phyloP scores from a whole-genome alignment of 2,888 invertebrate genomes.

The Brassicogethes aeneus region DNA sequence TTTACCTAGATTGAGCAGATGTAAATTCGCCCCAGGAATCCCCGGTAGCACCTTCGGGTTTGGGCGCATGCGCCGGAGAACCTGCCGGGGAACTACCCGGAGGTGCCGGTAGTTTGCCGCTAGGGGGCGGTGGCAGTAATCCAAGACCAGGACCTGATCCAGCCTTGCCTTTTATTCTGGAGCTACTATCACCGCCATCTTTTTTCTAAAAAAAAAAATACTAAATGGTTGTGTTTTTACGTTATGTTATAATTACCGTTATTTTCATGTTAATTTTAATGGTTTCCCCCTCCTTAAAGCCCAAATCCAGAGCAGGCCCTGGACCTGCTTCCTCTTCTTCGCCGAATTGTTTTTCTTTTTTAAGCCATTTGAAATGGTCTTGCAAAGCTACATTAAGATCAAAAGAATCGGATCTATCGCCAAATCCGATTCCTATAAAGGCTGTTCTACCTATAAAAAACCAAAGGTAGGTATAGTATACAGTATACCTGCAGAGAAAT shows the following conservation, averaged over 20 bases:
- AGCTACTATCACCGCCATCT: constrained; percentile 67
- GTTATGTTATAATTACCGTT: constrained; percentile 51
- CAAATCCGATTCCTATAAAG: constrained; percentile 95
- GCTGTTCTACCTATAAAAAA: constrained; percentile 61
- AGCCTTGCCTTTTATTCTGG: constrained; percentile 56
- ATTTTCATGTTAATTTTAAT: constrained; percentile 99
- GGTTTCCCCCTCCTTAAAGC: constrained; percentile 98
- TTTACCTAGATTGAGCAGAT: constrained; percentile 44
- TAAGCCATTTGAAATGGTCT: constrained; percentile 94
- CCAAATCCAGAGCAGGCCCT: constrained; percentile 83
- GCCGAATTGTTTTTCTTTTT: constrained; percentile 70
- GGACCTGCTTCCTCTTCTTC: constrained; percentile 71
- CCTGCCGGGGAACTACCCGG: constrained; percentile 74
- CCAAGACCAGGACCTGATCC: constrained; percentile 36
- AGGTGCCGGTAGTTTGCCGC: constrained; percentile 67
- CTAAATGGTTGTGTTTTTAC: background rate
- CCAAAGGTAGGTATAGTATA: no score
- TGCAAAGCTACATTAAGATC: constrained; percentile 97
- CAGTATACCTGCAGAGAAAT: no score
- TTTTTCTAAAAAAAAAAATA: constrained; percentile 58
- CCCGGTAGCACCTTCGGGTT: constrained; percentile 35
- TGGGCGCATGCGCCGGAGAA: constrained; percentile 49
- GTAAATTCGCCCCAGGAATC: constrained; percentile 78
- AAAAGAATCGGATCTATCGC: constrained; percentile 96
- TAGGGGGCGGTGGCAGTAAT: constrained; percentile 75